Base-by-base conservation (phyloP, 2,113 vertebrate species). In the Nesospiza acunhae region DNA sequence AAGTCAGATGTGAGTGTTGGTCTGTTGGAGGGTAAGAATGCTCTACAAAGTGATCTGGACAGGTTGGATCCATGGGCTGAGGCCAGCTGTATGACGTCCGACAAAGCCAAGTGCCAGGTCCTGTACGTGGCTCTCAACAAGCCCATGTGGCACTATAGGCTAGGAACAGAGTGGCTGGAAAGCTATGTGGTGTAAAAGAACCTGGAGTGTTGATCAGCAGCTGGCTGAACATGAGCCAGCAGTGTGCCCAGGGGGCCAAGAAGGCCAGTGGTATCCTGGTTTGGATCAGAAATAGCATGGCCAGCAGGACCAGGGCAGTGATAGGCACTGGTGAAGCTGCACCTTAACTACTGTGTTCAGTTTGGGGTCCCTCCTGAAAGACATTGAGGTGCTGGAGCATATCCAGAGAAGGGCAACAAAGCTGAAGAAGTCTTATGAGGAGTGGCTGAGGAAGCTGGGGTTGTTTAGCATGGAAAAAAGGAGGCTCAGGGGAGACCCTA, bases 61-160 rank as follows among this genome's bases (percentile, higher is more conserved):
- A 66, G 24, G 14, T 9, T 18, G 4, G 37, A 52, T 31, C 0
- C 0, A 8, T 72, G 16, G 24, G 28, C 28, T 17, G 7, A 39
- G 66, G 23, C 33, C 50, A n/a, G 0, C 6, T 14, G 9, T 72
- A 13, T n/a, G 44, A 59, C 16, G 4, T 66, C 22, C 42, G 66
- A 9, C 28, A 90, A 59, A 27, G 37, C 16, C 8, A 10, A 39
- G 37, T 30, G 20, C 30, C 13, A 13, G 10, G 19, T 46, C 42
- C 50, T 58, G 7, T 17, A 22, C 0, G 0, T 31, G 58, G 5
- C 8, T 78, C 20, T 46, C 37, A 55, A 20, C 8, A 42, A 64
- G 13, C 13, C 33, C 27, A 3, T 19, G 15, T 5, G 10, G 37
- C 0, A 0, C 35, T 56, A 21, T 35, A 72, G 33, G 6, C 66